Evolutionary conservation across 2,888 invertebrate genomes (phyloP), one percentile per base, ranked within the genome.

Genomic region (Teleiodes luculella): DNA sequence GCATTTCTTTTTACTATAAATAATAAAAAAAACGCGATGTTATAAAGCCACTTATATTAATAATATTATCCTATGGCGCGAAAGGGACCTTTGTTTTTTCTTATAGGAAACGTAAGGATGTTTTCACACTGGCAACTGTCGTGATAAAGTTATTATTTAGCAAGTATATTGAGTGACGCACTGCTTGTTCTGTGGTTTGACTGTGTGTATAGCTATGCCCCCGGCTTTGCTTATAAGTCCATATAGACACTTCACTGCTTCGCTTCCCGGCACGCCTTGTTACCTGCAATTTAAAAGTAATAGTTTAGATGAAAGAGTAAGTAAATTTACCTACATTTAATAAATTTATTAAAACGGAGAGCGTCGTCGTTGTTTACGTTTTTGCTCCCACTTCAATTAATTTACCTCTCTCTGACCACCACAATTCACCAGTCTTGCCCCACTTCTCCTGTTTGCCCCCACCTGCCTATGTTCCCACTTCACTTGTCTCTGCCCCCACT

Each of bases 241-340:
- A 72, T 83, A 81, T 74, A 74, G 80, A 84, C 87, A 87, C 86
- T 82, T 86, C 87, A 88, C 72, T 75, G 79, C 70, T 78, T 79
- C 68, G 68, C 70, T 71, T 74, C 75, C 67, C 67, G 71, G 65
- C 72, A 75, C 67, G 68, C 67, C 60, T 52, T 68, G 64, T 64
- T 76, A 80, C 77, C 86, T 86, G 82, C 0, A 61, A 66, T 59
- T 11, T 57, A 59, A 57, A n/a, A 13, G 1, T 1, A 28, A 24
- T n/a, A 10, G 10, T 3, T 16, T 7, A 5, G 16, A 4, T 35
- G 1, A 35, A n/a, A 35, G 3, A 2, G 2, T 6, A 7, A 2
- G 10, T 6, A 33, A 2, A 33, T 33, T 11, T 33, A 11, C 33
- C 8, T n/a, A 8, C 33, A n/a, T n/a, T n/a, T n/a, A n/a, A n/a